A percentile compares a stretch with the other conserved stretches of the same genome.
Evolutionary conservation across 2,113 vertebrate genomes (phyloP).

Genomic region (Astur gentilis): DNA sequence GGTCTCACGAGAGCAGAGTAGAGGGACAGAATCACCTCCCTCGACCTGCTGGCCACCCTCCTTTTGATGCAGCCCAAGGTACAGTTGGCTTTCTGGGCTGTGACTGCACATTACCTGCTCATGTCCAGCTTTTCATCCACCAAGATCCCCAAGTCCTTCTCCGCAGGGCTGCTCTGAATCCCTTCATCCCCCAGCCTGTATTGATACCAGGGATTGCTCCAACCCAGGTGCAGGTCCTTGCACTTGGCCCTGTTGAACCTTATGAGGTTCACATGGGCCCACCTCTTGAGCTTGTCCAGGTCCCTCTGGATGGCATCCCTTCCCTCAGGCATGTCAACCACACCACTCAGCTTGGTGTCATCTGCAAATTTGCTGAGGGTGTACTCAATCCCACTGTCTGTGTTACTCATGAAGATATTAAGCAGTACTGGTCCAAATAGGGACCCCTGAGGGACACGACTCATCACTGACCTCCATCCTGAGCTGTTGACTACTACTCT

Average conservation of each 20-base stretch:
- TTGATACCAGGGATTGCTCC: neutral
- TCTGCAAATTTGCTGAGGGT: neutral
- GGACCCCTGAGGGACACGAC: neutral
- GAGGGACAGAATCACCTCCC: neutral
- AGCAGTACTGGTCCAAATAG: neutral
- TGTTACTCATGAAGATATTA: neutral
- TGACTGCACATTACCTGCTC: accelerated
- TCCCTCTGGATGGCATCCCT: neutral
- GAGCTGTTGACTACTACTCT: neutral
- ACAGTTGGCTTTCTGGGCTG: neutral
- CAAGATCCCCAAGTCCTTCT: neutral
- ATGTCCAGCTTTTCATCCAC: neutral
- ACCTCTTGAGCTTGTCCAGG: neutral
- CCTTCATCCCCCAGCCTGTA: neutral
- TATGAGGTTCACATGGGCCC: neutral
- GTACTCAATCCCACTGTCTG: neutral
- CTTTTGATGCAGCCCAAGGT: neutral
- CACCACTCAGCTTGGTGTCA: neutral
- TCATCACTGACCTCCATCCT: neutral
- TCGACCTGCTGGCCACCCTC: accelerated
- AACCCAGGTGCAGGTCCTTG: too few relatives aligned
- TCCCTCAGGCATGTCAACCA: accelerated
- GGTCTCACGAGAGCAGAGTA: neutral
- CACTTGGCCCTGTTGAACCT: neutral
- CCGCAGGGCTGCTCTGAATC: neutral